These are phyloP conservation scores for Hylomyscus alleni DNA, from an alignment of 2,797 vertebrate genomes.

Conservation along the genomic window DNA sequence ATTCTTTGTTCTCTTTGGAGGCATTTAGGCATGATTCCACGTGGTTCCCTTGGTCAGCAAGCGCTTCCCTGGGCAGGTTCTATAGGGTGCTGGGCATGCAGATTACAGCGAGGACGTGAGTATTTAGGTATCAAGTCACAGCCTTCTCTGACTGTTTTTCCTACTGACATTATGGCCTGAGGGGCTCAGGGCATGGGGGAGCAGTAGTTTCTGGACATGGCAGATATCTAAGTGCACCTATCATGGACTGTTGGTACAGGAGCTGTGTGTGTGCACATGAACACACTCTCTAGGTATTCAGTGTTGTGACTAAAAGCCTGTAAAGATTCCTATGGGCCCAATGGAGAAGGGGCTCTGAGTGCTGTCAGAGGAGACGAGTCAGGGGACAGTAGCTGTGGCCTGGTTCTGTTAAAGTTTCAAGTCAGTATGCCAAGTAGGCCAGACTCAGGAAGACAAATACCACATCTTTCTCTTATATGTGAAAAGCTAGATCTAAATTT, in stretches of 20 bases:
- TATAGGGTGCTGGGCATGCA: neutral
- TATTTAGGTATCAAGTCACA: neutral
- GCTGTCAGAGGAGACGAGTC: neutral
- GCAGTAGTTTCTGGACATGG: neutral
- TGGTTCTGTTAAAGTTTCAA: neutral
- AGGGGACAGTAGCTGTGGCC: neutral
- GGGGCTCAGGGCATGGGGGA: accelerated
- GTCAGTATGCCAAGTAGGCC: neutral
- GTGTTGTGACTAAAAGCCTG: neutral
- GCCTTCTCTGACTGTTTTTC: constrained; percentile 12
- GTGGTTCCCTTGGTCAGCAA: neutral
- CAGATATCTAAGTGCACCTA: neutral
- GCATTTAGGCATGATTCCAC: neutral
- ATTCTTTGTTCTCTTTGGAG: neutral
- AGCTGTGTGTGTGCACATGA: no score
- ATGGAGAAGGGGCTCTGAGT: neutral
- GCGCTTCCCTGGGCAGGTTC: neutral
- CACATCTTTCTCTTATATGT: neutral
- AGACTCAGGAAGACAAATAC: neutral
- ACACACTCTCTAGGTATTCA: neutral
- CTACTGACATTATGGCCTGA: neutral
- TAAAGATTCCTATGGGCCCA: neutral
- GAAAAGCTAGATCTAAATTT: neutral
- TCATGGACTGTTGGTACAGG: neutral
- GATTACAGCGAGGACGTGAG: neutral